These are phyloP conservation scores for Planiliza haematocheilus DNA, from an alignment of 2,113 vertebrate genomes.

Conservation along the genomic window DNA sequence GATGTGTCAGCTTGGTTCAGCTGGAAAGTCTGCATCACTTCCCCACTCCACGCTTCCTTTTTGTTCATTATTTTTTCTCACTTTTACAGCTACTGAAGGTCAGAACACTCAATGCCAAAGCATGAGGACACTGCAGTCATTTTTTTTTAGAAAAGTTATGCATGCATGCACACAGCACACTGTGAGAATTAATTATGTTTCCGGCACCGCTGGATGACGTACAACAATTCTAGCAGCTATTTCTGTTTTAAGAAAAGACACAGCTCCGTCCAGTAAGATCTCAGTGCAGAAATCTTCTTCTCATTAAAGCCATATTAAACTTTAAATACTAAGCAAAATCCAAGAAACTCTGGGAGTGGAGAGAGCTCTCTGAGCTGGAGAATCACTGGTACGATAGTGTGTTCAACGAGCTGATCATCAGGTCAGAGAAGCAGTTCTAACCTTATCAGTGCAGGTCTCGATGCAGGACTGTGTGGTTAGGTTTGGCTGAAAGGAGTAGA, in stretches of 20 bases:
- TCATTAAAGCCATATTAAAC: conserved; percentile 63
- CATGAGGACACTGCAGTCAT: conserved; percentile 1
- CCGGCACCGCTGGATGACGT: conserved; percentile 6
- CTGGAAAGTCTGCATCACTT: conserved; percentile 1
- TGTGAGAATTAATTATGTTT: conserved; percentile 44
- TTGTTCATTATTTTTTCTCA: not conserved
- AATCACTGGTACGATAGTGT: not conserved
- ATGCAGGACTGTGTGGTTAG: conserved; percentile 91
- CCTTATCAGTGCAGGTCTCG: conserved; percentile 94
- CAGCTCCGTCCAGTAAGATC: conserved; percentile 38
- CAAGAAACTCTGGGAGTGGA: conserved; percentile 17
- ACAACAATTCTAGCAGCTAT: conserved; percentile 31
- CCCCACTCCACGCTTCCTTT: not conserved
- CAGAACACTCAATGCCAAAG: conserved; percentile 27
- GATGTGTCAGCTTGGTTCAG: conserved; percentile 11
- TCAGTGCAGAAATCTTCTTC: conserved; percentile 42
- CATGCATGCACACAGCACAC: not conserved
- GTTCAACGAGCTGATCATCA: conserved; percentile 32
- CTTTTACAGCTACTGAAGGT: conserved; percentile 31
- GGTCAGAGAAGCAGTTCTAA: conserved; percentile 72
- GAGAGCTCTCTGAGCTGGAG: conserved; percentile 28
- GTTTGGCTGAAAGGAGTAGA: conserved; percentile 85
- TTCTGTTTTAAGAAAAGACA: conserved; percentile 26
- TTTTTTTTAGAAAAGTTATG: not conserved
- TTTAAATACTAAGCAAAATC: conserved; percentile 55